Evolutionary conservation across 2,797 vertebrate genomes (phyloP), one percentile per base, ranked within the genome.

Genomic region (Rhodeus uyekii): DNA sequence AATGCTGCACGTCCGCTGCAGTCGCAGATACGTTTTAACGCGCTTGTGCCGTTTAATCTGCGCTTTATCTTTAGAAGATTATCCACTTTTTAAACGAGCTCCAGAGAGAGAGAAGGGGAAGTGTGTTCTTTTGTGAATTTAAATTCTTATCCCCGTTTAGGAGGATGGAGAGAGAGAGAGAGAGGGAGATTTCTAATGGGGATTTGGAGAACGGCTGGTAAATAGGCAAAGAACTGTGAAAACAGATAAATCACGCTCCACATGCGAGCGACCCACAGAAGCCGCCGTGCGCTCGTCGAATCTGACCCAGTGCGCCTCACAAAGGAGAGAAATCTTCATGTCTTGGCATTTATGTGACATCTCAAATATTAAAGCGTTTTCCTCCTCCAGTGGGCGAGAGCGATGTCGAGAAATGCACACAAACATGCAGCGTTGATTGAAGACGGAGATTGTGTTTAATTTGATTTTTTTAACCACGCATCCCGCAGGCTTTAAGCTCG

Each of bases 161-260:
- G 78, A 81, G 74, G 80, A 69, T 13, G 36, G 69, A 77, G 72
- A 75, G 64, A 71, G 69, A 77, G 72, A 75, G 64, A 71, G 79
- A 80, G 80, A 55, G 78, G 64, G 68, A 80, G 73, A 71, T 85
- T 87, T 82, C 65, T 84, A 87, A 85, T 84, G 87, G 77, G 89
- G 88, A 92, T 93, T 87, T 91, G 89, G 88, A 91, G 72, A 84
- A 92, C 91, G 90, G 86, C 89, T 90, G 87, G 91, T 92, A 89
- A 80, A 90, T 85, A 90, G 90, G 88, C 86, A 83, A 88, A 89
- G 87, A 74, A n/a, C 72, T 63, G 72, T 76, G 53, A 80, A 81
- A 81, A 55, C 12, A 4, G 67, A 67, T 77, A 76, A 72, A 82
- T 42, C 22, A n/a, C 12, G 58, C 44, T 44, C 76, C 9, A 22